phyloP scores from a whole-genome alignment of 1,140 invertebrate genomes.

The Diorhabda sublineata region DNA sequence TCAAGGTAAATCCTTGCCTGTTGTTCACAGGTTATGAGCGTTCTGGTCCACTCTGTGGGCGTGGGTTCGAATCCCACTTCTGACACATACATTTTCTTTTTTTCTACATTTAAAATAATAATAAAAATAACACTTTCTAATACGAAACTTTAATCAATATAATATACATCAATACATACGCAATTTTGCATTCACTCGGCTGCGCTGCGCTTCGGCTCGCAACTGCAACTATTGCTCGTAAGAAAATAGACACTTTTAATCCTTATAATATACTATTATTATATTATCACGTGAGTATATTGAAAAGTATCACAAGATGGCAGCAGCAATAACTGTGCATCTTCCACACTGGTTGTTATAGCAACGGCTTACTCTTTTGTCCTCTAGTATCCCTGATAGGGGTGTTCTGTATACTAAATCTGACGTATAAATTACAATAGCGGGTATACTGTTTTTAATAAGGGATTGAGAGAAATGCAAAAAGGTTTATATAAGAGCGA shows the following conservation, averaged over 20 bases:
- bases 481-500: no score
- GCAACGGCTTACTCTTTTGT: conserved; percentile 40
- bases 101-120: not conserved
- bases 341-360: conserved; percentile 22
- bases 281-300: no score
- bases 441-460: not conserved
- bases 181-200: no score
- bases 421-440: conserved; percentile 9
- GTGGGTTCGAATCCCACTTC: conserved; percentile 85
- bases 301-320: no score
- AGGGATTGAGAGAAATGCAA: no score
- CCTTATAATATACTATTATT: no score
- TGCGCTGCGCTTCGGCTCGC: no score
- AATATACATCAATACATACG: no score
- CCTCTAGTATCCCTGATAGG: conserved; percentile 30
- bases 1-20: conserved; percentile 11
- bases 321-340: no score
- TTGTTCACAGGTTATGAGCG: conserved; percentile 43
- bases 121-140: not conserved
- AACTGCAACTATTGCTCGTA: no score
- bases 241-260: no score
- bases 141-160: no score
- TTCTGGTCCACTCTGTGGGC: conserved; percentile 81
- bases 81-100: conserved; percentile 54
- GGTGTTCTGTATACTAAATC: conserved; percentile 21